phyloP scores from a whole-genome alignment of 2,113 vertebrate species.

The Pluvianellus socialis region DNA sequence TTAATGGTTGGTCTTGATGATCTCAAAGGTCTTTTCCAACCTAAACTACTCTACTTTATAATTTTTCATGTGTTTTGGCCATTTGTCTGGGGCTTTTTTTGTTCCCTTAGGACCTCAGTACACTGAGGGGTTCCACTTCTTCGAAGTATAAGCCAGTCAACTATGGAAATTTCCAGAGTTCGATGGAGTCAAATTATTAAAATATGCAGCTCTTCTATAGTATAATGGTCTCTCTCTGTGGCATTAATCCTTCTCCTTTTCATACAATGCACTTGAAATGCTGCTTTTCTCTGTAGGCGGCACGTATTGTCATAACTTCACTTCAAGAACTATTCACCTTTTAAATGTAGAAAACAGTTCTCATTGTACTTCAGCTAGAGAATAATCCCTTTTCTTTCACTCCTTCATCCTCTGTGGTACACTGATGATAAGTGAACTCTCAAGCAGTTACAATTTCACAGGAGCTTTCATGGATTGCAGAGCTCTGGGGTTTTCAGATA shows the following conservation, averaged over 20 bases:
- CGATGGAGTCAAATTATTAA: conserved; percentile 47
- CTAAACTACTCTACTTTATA: not conserved
- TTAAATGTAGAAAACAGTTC: conserved; percentile 59
- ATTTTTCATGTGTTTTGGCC: not conserved
- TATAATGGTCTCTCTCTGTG: conserved; percentile 38
- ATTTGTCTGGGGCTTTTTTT: not conserved
- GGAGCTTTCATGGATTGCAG: conserved; percentile 33
- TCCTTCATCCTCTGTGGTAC: conserved; percentile 31
- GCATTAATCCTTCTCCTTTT: conserved; percentile 65
- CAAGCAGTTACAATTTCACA: conserved; percentile 51
- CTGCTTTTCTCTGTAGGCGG: conserved; percentile 55
- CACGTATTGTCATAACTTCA: conserved; percentile 68
- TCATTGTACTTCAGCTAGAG: conserved; percentile 57
- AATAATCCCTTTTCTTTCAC: conserved; percentile 62
- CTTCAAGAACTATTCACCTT: conserved; percentile 62
- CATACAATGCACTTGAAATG: conserved; percentile 44
- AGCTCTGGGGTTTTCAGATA: conserved; percentile 43
- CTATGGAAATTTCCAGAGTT: conserved; percentile 19
- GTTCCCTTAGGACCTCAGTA: not conserved
- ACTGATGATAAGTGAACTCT: conserved; percentile 55
- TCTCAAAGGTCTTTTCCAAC: not conserved
- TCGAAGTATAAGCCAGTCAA: conserved; percentile 3
- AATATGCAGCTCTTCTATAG: conserved; percentile 34
- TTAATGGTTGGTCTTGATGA: not conserved
- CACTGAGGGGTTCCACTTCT: not conserved